These are phyloP conservation scores for Epizoanthus ramosus DNA, from an alignment of 92 coral and sea anemone species.

Conservation along the genomic window DNA sequence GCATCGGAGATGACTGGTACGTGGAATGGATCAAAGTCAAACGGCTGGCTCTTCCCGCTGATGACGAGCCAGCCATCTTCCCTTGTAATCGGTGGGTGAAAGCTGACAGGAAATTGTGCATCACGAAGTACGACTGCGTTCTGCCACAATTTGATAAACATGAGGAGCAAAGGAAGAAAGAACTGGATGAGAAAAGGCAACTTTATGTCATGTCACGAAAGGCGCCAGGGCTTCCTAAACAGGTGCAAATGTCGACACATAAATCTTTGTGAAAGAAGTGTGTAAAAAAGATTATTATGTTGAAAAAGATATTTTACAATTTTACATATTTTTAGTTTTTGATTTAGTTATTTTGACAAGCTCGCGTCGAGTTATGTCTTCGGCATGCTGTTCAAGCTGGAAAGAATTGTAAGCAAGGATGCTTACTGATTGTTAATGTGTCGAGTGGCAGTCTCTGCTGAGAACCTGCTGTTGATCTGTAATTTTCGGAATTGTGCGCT, in stretches of 20 bases:
- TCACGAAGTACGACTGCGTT: conserved; percentile 87
- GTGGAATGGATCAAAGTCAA: conserved; percentile 93
- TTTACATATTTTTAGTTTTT: too few species aligned
- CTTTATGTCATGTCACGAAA: conserved; percentile 78
- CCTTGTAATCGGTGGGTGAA: conserved; percentile 98
- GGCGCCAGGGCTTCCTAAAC: conserved; percentile 96
- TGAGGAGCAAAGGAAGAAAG: conserved; percentile 80
- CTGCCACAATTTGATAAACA: conserved; percentile 90
- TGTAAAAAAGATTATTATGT: too few species aligned
- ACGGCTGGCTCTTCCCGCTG: conserved; percentile 46
- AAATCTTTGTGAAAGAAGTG: neutral
- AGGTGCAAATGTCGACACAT: conserved; percentile 59
- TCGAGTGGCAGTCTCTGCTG: too few species aligned
- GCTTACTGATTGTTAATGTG: too few species aligned
- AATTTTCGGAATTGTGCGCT: neutral
- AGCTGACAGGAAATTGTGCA: conserved; percentile 70
- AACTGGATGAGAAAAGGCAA: conserved; percentile 80
- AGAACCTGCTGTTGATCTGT: neutral
- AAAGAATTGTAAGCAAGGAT: too few species aligned
- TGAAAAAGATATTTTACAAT: too few species aligned
- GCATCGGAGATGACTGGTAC: conserved; percentile 92
- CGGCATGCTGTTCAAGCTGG: too few species aligned
- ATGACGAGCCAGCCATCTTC: conserved; percentile 69
- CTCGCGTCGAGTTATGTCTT: too few species aligned
- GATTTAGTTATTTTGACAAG: too few species aligned